A percentile compares a stretch with the other conserved stretches of the same genome.
These are phyloP conservation scores for Notospermus geniculatus DNA, from an alignment of 1,140 invertebrate species.

Conservation along the genomic window DNA sequence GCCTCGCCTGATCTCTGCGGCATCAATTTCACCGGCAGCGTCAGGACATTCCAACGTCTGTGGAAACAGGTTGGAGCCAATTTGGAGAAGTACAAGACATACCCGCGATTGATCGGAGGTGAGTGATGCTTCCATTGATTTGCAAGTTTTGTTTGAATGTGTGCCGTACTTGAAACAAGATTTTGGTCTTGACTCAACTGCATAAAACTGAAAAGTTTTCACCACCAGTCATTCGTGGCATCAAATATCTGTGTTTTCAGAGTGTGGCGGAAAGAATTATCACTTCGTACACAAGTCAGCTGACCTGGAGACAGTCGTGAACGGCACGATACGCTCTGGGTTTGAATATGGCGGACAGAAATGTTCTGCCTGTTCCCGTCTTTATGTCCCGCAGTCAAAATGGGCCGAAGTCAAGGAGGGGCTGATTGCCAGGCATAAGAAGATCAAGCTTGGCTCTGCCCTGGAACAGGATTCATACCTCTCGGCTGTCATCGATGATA, in stretches of 20 bases:
- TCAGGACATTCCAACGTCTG: conserved; percentile 89
- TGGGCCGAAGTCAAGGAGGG: conserved; percentile 71
- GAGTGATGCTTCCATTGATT: conserved; percentile 56
- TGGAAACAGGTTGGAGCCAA: conserved; percentile 93
- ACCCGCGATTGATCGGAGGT: conserved; percentile 82
- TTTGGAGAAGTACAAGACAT: conserved; percentile 80
- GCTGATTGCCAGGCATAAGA: conserved; percentile 45
- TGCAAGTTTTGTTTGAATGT: background rate
- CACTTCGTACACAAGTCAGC: conserved; percentile 94
- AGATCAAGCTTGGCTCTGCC: conserved; percentile 80
- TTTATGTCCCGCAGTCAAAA: conserved; percentile 90
- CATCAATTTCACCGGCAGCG: conserved; percentile 97
- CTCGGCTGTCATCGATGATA: conserved; percentile 93
- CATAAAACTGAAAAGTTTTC: background rate
- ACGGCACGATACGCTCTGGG: conserved; percentile 81
- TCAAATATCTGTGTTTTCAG: conserved; percentile 51
- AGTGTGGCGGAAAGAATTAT: conserved; percentile 99
- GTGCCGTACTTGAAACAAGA: background rate
- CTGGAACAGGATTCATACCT: conserved; percentile 80
- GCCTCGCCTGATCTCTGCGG: conserved; percentile 81
- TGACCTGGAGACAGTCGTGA: conserved; percentile 78
- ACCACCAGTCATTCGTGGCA: conserved; percentile 6
- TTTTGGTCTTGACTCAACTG: background rate
- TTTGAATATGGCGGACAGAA: conserved; percentile 98
- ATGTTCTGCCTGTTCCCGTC: conserved; percentile 95